These are phyloP conservation scores for Phalanger gymnotis DNA, from an alignment of 2,797 vertebrate species.

Conservation along the genomic window DNA sequence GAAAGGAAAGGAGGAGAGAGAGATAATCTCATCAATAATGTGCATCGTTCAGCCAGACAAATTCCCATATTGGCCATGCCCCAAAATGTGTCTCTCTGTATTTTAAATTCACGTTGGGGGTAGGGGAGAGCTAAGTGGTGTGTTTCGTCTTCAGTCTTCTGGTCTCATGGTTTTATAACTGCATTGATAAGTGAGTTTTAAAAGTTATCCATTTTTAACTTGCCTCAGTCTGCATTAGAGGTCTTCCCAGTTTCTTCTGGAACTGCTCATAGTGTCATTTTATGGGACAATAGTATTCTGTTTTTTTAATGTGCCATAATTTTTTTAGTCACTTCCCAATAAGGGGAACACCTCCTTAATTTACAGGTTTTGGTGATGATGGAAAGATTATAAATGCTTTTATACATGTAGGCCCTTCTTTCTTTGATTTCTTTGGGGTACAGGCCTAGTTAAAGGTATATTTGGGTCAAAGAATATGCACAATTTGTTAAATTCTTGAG, in stretches of 20 bases:
- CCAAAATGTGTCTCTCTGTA: no score
- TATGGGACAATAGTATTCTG: background rate
- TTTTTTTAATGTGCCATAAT: background rate
- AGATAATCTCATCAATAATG: background rate
- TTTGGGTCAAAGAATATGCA: background rate
- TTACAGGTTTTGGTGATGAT: background rate
- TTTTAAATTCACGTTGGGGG: no score
- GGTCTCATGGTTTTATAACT: background rate
- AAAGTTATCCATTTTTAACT: background rate
- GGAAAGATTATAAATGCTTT: background rate
- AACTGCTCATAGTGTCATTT: background rate
- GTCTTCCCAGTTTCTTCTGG: background rate
- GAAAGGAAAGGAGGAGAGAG: background rate
- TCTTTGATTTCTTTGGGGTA: background rate
- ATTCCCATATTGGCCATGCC: background rate
- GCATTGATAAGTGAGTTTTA: background rate
- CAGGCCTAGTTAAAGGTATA: background rate
- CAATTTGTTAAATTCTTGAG: background rate
- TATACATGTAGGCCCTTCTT: background rate
- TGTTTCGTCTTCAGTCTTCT: background rate
- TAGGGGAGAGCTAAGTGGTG: no score
- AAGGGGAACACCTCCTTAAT: background rate
- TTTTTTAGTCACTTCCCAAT: background rate
- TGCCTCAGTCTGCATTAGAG: background rate
- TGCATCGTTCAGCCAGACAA: background rate